A percentile compares a stretch with the other conserved stretches of the same genome.
phyloP scores from a whole-genome alignment of 2,888 invertebrate species.

The Drosophila ezoana region DNA sequence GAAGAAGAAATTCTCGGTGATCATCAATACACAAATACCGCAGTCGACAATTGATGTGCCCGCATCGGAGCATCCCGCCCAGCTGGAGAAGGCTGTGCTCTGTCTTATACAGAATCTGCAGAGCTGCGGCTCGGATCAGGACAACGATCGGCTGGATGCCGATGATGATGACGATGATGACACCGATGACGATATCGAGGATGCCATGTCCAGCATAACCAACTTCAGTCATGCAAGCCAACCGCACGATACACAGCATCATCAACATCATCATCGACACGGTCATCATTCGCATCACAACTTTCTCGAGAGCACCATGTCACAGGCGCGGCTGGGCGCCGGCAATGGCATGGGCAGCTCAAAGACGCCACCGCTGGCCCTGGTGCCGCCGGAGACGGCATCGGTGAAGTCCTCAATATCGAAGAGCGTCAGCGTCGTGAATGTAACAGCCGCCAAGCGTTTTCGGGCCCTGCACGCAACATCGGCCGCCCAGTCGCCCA shows the following conservation, averaged over 20 bases:
- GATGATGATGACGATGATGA: conserved; percentile 26
- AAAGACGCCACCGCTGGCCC: conserved; percentile 83
- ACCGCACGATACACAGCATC: conserved; percentile 29
- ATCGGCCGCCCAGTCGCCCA: conserved; percentile 46
- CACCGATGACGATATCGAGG: conserved; percentile 30
- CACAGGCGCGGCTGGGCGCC: conserved; percentile 45
- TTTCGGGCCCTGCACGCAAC: conserved; percentile 64
- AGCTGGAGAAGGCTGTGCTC: conserved; percentile 90
- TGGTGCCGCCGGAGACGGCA: conserved; percentile 84
- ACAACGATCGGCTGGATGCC: conserved; percentile 39
- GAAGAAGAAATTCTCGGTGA: conserved; percentile 91
- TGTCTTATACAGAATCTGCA: conserved; percentile 87
- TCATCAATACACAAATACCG: conserved; percentile 86
- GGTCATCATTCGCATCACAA: conserved; percentile 21
- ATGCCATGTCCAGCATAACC: conserved; percentile 34
- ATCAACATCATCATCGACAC: conserved; percentile 23
- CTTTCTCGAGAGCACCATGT: conserved; percentile 38
- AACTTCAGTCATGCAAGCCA: conserved; percentile 18
- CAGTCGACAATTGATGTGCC: conserved; percentile 83
- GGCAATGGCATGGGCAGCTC: conserved; percentile 53
- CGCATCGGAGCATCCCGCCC: conserved; percentile 89
- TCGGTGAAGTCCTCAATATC: conserved; percentile 84
- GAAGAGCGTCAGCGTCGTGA: conserved; percentile 85
- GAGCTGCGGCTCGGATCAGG: conserved; percentile 68
- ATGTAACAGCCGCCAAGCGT: conserved; percentile 80